These are phyloP conservation scores for Thecophora atra DNA, from an alignment of 2,888 invertebrate species.

Conservation along the genomic window DNA sequence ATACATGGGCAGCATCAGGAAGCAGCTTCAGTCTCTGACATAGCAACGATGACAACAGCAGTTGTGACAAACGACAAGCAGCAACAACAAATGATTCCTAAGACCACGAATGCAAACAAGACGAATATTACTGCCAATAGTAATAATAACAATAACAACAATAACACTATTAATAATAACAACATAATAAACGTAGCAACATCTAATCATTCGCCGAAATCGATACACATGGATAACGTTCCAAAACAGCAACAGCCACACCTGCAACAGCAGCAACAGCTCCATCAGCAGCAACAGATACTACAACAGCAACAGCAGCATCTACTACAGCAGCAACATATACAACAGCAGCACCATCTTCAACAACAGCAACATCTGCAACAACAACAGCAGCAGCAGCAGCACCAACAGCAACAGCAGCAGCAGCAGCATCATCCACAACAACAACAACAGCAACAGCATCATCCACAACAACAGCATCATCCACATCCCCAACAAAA, in stretches of 20 bases:
- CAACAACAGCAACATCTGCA: conserved; percentile 47
- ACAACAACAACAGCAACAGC: conserved; percentile 46
- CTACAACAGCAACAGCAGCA: conserved; percentile 66
- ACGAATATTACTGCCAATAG: conserved; percentile 62
- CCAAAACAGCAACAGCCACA: conserved; percentile 40
- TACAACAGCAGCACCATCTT: conserved; percentile 44
- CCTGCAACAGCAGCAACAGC: conserved; percentile 45
- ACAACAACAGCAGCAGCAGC: conserved; percentile 53
- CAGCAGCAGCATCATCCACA: conserved; percentile 43
- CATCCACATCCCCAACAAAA: conserved; percentile 46
- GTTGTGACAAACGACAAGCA: conserved; percentile 39
- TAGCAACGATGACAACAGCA: conserved; percentile 9
- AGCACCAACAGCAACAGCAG: too few species aligned
- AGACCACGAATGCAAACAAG: conserved; percentile 55
- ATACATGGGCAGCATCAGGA: conserved; percentile 60
- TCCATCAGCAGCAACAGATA: conserved; percentile 43
- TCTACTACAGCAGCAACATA: too few species aligned
- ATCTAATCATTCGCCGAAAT: conserved; percentile 49
- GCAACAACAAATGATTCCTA: conserved; percentile 47
- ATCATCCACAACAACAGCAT: conserved; percentile 43
- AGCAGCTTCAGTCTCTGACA: conserved; percentile 57
- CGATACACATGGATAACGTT: conserved; percentile 47
- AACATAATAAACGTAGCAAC: conserved; percentile 44
- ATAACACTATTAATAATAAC: conserved; percentile 33
- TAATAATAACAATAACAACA: conserved; percentile 52